Conservation (phyloP, 2,888 invertebrate species). For the Eupithecia subumbrata region DNA sequence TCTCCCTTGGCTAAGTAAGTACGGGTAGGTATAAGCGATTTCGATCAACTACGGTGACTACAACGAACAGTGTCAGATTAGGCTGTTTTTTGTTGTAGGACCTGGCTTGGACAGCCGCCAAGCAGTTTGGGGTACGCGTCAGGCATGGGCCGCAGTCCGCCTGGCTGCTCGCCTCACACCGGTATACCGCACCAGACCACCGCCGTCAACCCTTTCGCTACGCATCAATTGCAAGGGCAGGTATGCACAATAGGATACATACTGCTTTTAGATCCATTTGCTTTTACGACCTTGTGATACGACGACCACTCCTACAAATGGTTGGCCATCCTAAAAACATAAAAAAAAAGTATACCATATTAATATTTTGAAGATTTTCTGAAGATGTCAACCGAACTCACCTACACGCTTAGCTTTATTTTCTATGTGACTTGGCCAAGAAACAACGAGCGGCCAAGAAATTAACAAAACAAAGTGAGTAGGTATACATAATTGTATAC, state of each 20-base stretch:
- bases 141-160: conserved; percentile 71
- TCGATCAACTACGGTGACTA: not conserved
- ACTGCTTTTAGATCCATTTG: not conserved
- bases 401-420: not conserved
- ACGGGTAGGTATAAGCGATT: not conserved
- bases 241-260: conserved; percentile 48
- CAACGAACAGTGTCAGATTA: not conserved
- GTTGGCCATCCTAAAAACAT: not conserved
- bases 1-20: not conserved
- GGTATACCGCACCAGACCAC: conserved; percentile 73
- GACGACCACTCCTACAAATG: not conserved
- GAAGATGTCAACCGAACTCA: not conserved
- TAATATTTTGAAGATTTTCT: not conserved
- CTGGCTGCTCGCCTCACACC: conserved; percentile 71
- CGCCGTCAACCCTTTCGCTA: conserved; percentile 68
- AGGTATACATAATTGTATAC: not conserved
- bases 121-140: conserved; percentile 66
- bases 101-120: conserved; percentile 72
- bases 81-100: conserved; percentile 54
- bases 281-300: not conserved
- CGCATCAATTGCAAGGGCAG: conserved; percentile 77
- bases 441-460: not conserved
- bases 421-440: not conserved
- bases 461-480: not conserved
- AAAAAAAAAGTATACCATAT: not conserved